Conservation (phyloP, 2,888 invertebrate species). For the Aelia acuminata region DNA sequence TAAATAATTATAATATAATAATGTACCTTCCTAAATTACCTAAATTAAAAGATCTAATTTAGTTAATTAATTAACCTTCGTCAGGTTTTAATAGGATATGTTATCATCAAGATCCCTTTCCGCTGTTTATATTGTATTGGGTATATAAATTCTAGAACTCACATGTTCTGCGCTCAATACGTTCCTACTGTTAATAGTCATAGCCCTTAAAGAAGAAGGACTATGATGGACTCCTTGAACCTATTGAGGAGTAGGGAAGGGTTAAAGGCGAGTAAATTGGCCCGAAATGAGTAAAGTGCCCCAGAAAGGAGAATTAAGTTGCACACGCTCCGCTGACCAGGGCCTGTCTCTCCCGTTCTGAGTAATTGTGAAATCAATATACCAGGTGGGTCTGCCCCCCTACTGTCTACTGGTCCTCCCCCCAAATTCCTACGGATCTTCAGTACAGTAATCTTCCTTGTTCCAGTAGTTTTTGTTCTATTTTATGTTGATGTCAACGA, state of each 20-base stretch:
- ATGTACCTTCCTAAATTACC: no score
- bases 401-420: no score
- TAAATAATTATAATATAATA: no score
- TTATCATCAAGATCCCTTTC: no score
- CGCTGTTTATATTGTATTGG: no score
- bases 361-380: conserved; percentile 50
- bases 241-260: not conserved
- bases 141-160: no score
- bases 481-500: not conserved
- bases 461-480: not conserved
- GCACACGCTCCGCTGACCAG: conserved; percentile 34
- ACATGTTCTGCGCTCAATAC: no score
- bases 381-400: not conserved
- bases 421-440: not conserved
- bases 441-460: not conserved
- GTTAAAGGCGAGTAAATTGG: not conserved
- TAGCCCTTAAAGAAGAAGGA: not conserved
- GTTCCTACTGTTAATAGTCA: no score
- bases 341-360: conserved; percentile 37
- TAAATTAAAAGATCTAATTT: no score
- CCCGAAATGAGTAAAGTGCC: conserved; percentile 37
- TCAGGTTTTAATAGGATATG: no score
- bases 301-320: conserved; percentile 43
- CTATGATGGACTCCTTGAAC: not conserved
- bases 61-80: no score